phyloP scores from a whole-genome alignment of 2,113 vertebrate species.

The Halichoeres trimaculatus region DNA sequence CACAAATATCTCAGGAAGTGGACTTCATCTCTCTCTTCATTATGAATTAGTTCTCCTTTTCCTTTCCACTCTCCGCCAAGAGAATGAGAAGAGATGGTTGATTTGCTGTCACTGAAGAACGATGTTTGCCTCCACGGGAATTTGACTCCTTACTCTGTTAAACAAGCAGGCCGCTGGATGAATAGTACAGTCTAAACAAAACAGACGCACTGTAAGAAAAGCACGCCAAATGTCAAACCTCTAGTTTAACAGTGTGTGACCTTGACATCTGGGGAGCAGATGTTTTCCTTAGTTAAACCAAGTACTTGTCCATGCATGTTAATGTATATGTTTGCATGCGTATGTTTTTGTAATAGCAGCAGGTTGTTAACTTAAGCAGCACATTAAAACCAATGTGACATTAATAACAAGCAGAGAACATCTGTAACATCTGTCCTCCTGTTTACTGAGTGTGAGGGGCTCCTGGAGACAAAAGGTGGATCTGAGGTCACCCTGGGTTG shows the following conservation, averaged over 20 bases:
- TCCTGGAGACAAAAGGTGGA: constrained; percentile 3
- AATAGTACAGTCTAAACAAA: constrained; percentile 31
- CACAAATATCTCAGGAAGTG: constrained; percentile 51
- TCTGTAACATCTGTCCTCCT: constrained; percentile 24
- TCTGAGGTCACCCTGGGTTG: neutral
- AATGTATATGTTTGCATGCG: constrained; percentile 28
- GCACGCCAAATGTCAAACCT: constrained; percentile 11
- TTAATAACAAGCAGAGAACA: constrained; percentile 46
- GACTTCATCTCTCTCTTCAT: constrained; percentile 26
- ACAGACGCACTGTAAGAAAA: neutral
- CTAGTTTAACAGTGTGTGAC: constrained; percentile 30
- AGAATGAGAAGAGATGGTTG: neutral
- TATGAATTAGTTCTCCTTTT: constrained; percentile 20
- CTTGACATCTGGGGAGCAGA: constrained; percentile 67
- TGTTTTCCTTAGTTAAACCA: constrained; percentile 26
- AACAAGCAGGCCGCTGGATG: constrained; percentile 11
- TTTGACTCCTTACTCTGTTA: constrained; percentile 36
- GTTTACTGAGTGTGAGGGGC: constrained; percentile 9
- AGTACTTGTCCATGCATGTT: constrained; percentile 23
- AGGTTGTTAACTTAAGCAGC: constrained; percentile 31
- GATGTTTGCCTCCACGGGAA: constrained; percentile 14
- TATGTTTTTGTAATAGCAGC: constrained; percentile 30
- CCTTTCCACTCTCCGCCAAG: constrained; percentile 7
- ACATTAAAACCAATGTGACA: constrained; percentile 35
- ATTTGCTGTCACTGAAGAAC: constrained; percentile 24